Conservation (phyloP, 2,888 invertebrate genomes). For the Meiosimyza decipiens region DNA sequence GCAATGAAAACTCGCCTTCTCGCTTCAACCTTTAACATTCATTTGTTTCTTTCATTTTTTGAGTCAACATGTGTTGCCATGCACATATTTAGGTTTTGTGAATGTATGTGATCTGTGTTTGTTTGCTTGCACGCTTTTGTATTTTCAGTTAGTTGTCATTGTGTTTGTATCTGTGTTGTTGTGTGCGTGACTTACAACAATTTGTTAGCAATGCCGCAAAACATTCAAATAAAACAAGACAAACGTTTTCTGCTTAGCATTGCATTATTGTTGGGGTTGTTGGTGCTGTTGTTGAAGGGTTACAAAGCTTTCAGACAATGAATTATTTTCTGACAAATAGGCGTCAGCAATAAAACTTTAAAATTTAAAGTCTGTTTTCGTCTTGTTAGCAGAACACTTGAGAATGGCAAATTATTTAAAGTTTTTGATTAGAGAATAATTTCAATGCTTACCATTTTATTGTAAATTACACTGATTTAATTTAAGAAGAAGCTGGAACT, state of each 20-base stretch:
- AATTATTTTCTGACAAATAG: too few species aligned
- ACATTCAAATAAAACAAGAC: slow-evolving; percentile 23
- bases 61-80: slow-evolving; percentile 1
- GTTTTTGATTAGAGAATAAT: too few species aligned
- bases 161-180: not conserved
- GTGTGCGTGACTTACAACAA: slow-evolving; percentile 31
- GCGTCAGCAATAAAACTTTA: too few species aligned
- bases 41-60: not conserved
- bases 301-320: too few species aligned
- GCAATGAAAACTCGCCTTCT: not conserved
- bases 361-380: too few species aligned
- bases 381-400: too few species aligned
- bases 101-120: not conserved
- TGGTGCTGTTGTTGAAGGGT: too few species aligned
- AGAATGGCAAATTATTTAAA: too few species aligned
- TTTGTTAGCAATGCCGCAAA: slow-evolving; percentile 23
- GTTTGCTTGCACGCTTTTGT: not conserved
- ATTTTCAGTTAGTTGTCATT: not conserved
- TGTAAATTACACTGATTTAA: too few species aligned
- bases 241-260: slow-evolving; percentile 21
- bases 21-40: not conserved
- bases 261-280: not conserved
- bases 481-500: too few species aligned
- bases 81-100: not conserved
- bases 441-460: too few species aligned